Evolutionary conservation across 2,888 invertebrate species (phyloP).

Genomic region (Euzetes globulus): DNA sequence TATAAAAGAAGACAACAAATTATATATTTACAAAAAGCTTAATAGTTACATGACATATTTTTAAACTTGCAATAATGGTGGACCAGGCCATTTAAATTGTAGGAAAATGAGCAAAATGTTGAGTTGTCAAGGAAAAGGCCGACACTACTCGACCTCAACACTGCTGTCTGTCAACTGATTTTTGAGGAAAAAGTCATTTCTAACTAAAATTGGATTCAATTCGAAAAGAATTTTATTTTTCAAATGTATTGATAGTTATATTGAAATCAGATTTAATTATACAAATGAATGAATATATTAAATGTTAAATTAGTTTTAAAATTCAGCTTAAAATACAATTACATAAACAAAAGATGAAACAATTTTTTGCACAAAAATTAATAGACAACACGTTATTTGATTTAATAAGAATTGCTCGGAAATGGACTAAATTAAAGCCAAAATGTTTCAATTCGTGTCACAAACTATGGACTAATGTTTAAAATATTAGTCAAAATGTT

Average conservation of each 20-base stretch:
- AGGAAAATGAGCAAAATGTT: too few species aligned
- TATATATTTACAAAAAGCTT: too few species aligned
- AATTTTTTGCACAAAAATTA: background rate
- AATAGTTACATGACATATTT: too few species aligned
- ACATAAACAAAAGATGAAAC: background rate
- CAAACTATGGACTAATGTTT: background rate
- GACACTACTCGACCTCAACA: too few species aligned
- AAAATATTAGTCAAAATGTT: background rate
- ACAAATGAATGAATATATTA: constrained; percentile 9
- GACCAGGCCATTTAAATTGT: too few species aligned
- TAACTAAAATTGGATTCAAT: background rate
- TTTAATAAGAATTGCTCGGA: background rate
- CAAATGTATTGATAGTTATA: background rate
- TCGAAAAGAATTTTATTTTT: background rate
- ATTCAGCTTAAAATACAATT: background rate
- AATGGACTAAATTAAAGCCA: background rate
- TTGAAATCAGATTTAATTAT: background rate
- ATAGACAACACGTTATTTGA: background rate
- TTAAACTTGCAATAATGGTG: too few species aligned
- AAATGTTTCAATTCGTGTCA: background rate
- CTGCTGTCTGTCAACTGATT: too few species aligned
- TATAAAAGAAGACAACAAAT: too few species aligned
- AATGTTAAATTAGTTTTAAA: background rate
- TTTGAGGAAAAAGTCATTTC: background rate
- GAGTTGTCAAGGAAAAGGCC: too few species aligned